These are phyloP conservation scores for Epinotia ramella DNA, from an alignment of 2,888 invertebrate genomes.

Conservation along the genomic window DNA sequence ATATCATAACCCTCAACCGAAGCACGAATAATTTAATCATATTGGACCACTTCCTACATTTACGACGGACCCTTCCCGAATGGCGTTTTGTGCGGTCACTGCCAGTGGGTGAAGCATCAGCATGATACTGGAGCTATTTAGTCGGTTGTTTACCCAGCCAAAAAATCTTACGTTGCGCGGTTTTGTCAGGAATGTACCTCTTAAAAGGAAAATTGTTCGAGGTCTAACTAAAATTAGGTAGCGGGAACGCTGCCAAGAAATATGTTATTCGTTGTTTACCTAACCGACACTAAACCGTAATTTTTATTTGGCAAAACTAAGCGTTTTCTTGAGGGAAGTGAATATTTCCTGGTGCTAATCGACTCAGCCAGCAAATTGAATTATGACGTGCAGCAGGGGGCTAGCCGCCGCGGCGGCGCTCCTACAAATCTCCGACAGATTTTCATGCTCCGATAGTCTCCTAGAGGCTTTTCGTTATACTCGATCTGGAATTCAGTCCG, in stretches of 20 bases:
- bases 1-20: conserved; percentile 30
- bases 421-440: conserved; percentile 65
- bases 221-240: conserved; percentile 25
- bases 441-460: conserved; percentile 64
- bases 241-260: conserved; percentile 6
- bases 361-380: conserved; percentile 71
- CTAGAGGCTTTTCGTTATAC: conserved; percentile 55
- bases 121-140: conserved; percentile 4
- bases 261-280: background rate
- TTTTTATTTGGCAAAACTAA: conserved; percentile 9
- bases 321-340: conserved; percentile 40
- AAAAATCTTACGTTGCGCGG: too few relatives aligned
- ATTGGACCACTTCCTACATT: conserved; percentile 36
- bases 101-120: background rate
- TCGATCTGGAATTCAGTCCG: conserved; percentile 23
- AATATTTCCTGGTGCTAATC: conserved; percentile 66
- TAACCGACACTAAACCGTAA: background rate
- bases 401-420: conserved; percentile 42
- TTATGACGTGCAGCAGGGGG: conserved; percentile 57
- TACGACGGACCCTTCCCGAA: conserved; percentile 31
- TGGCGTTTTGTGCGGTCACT: conserved; percentile 31
- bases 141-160: background rate
- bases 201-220: background rate
- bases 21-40: conserved; percentile 36
- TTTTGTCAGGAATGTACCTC: background rate